A percentile compares a stretch with the other conserved stretches of the same genome.
phyloP scores from a whole-genome alignment of 2,113 vertebrate genomes.

The Dipodomys stephensi region DNA sequence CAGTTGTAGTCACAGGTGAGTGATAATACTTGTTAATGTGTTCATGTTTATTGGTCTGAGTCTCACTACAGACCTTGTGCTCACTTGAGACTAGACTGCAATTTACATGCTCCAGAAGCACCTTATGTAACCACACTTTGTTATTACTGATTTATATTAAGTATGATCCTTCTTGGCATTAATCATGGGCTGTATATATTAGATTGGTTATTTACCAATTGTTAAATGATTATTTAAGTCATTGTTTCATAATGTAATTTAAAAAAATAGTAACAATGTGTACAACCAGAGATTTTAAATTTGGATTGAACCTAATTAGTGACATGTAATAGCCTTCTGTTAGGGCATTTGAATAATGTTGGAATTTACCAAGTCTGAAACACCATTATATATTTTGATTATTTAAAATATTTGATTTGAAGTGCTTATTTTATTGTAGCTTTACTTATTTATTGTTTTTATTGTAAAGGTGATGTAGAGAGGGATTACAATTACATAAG shows the following conservation, averaged over 20 bases:
- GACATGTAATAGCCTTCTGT: neutral
- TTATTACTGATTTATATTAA: neutral
- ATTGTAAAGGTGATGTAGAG: too few relatives aligned
- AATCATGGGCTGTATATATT: slow-evolving; percentile 23
- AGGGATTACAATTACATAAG: too few relatives aligned
- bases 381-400: neutral
- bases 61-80: neutral
- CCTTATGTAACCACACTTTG: neutral
- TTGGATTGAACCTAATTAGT: neutral
- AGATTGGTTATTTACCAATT: neutral
- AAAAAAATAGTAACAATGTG: neutral
- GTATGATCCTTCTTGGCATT: neutral
- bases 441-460: too few relatives aligned
- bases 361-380: neutral
- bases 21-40: neutral
- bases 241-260: slow-evolving; percentile 22
- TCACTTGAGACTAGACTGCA: neutral
- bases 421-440: neutral
- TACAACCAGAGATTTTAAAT: neutral
- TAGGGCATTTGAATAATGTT: neutral
- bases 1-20: neutral
- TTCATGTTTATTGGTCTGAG: neutral
- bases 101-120: slow-evolving; percentile 16
- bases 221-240: slow-evolving; percentile 5
- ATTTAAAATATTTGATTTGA: neutral